Percentiles rank a stretch among this genome's conserved stretches.
Conservation (phyloP, 2,113 vertebrate genomes). For the Toxotes chatareus region DNA sequence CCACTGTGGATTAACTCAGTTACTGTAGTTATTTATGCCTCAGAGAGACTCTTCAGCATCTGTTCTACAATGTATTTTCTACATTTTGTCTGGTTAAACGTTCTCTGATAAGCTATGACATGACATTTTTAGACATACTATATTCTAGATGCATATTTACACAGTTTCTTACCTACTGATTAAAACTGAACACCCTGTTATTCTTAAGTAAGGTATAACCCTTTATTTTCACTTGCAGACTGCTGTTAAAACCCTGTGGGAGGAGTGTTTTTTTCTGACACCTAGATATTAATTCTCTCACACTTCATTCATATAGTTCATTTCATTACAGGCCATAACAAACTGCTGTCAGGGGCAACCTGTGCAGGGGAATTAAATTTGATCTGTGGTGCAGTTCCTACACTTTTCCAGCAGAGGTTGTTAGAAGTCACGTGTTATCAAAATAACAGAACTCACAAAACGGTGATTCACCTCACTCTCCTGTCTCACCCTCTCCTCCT, state of each 20-base stretch:
- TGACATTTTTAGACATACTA: not conserved
- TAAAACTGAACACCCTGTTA: not conserved
- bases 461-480: not conserved
- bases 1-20: not conserved
- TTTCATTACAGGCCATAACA: not conserved
- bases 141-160: not conserved
- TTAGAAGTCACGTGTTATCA: constrained; percentile 1
- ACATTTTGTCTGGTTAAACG: not conserved
- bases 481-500: not conserved
- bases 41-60: not conserved
- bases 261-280: not conserved
- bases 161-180: constrained; percentile 17
- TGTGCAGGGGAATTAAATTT: not conserved
- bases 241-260: not conserved
- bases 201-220: not conserved
- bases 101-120: not conserved
- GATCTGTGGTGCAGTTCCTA: constrained; percentile 35
- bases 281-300: not conserved
- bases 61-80: not conserved
- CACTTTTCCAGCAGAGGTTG: constrained; percentile 28
- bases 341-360: not conserved
- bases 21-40: not conserved
- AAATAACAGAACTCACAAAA: not conserved
- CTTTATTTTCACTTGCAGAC: not conserved
- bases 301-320: not conserved